Evolutionary conservation across 2,888 invertebrate genomes (phyloP).

Genomic region (Melieria omissa): DNA sequence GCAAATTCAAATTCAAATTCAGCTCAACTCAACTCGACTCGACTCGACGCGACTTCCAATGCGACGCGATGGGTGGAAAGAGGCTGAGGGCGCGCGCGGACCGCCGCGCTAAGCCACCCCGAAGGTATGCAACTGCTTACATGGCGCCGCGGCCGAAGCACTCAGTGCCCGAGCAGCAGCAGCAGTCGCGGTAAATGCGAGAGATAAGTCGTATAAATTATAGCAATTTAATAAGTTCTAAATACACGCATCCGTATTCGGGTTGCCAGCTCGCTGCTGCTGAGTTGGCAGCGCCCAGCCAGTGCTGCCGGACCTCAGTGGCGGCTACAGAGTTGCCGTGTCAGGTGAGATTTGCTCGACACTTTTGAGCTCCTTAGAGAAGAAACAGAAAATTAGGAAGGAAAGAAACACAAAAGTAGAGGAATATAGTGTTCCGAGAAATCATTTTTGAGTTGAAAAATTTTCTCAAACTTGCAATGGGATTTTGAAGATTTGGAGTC

Average conservation of each 20-base stretch:
- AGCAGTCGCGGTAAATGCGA: constrained; percentile 10
- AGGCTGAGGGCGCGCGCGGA: neutral
- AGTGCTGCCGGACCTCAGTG: neutral
- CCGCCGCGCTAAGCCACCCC: neutral
- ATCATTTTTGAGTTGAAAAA: too few species aligned
- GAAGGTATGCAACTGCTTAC: constrained; percentile 10
- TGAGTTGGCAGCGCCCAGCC: neutral
- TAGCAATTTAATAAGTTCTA: constrained; percentile 65
- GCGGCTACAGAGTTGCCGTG: too few species aligned
- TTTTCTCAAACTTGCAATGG: too few species aligned
- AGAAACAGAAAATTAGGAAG: too few species aligned
- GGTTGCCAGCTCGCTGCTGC: neutral
- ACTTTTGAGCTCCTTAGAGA: too few species aligned
- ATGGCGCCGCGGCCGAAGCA: neutral
- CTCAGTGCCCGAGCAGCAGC: neutral
- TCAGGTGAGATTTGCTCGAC: too few species aligned
- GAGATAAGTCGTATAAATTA: constrained; percentile 64
- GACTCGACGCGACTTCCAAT: neutral
- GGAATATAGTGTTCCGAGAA: too few species aligned
- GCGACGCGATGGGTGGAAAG: neutral
- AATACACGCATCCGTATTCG: constrained; percentile 58
- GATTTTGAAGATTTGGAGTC: too few species aligned
- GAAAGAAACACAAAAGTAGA: too few species aligned
- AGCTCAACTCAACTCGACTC: neutral
- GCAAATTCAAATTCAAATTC: neutral